These are phyloP conservation scores for Tanaodytes sp. DNA, from an alignment of 2,888 invertebrate species.

Conservation along the genomic window DNA sequence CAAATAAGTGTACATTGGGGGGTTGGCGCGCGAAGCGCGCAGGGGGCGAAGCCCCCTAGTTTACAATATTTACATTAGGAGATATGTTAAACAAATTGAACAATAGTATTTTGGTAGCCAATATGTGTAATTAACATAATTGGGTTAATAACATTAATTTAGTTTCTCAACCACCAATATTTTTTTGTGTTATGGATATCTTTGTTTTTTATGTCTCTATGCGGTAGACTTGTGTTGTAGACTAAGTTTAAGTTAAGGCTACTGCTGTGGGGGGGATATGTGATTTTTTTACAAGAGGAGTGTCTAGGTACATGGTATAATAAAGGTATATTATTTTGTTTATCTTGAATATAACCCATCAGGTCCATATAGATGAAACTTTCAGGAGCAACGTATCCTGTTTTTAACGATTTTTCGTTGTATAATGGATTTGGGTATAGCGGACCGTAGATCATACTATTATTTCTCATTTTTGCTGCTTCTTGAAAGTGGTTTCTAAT, in stretches of 20 bases:
- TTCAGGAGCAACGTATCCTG: conserved; percentile 32
- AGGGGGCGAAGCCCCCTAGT: too few species aligned
- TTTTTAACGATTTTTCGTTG: conserved; percentile 2
- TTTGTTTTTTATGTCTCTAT: conserved; percentile 20
- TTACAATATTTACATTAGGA: too few species aligned
- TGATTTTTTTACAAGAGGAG: neutral
- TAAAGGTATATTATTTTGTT: conserved; percentile 7
- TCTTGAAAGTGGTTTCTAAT: conserved; percentile 35
- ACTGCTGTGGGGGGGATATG: neutral
- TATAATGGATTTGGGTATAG: conserved; percentile 19
- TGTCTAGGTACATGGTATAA: conserved; percentile 14
- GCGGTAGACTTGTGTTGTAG: neutral
- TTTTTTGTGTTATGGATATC: conserved; percentile 10
- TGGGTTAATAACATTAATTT: too few species aligned
- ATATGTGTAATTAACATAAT: too few species aligned
- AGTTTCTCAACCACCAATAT: conserved; percentile 16
- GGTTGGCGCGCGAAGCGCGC: too few species aligned
- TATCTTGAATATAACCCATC: conserved; percentile 31
- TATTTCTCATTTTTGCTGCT: conserved; percentile 14
- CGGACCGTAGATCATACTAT: conserved; percentile 23
- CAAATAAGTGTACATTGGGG: too few species aligned
- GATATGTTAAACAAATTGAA: too few species aligned
- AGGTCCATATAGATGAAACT: conserved; percentile 33
- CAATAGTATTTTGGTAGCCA: too few species aligned
- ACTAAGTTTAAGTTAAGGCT: neutral